These are phyloP conservation scores for Pogonophryne albipinna DNA, from an alignment of 2,797 vertebrate genomes.

Conservation along the genomic window DNA sequence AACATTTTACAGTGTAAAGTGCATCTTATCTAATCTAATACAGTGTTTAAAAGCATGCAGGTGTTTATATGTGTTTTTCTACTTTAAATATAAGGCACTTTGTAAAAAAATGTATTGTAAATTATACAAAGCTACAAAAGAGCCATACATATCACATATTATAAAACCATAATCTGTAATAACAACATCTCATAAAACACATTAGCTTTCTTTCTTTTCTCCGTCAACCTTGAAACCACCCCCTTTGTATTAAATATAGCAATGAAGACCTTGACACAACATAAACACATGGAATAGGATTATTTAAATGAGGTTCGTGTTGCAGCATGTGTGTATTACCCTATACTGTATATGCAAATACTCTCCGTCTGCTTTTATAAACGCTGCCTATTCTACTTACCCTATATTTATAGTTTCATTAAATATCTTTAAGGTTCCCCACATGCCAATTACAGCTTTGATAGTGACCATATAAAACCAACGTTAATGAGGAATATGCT, in stretches of 20 bases:
- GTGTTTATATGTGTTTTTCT: not conserved
- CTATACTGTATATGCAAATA: not conserved
- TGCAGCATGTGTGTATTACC: constrained; percentile 7
- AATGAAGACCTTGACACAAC: constrained; percentile 6
- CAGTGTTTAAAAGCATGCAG: too few species aligned
- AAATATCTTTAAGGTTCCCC: constrained; percentile 7
- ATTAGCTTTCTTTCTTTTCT: not conserved
- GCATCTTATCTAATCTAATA: too few species aligned
- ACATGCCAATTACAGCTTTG: constrained; percentile 21
- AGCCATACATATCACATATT: not conserved
- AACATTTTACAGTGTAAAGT: too few species aligned
- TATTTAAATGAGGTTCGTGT: not conserved
- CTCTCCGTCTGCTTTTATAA: constrained; percentile 1
- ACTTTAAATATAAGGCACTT: not conserved
- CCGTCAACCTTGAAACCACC: not conserved
- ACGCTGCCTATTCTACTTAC: not conserved
- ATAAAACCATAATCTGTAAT: not conserved
- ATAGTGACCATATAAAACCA: constrained; percentile 20
- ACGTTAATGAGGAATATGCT: constrained; percentile 28
- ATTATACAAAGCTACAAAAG: not conserved
- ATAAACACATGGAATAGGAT: not conserved
- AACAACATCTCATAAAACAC: not conserved
- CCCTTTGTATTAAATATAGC: too few species aligned
- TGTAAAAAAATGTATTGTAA: too few species aligned
- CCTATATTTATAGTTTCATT: constrained; percentile 16